Conservation (phyloP, 2,113 vertebrate genomes). For the Dasypus novemcinctus region DNA sequence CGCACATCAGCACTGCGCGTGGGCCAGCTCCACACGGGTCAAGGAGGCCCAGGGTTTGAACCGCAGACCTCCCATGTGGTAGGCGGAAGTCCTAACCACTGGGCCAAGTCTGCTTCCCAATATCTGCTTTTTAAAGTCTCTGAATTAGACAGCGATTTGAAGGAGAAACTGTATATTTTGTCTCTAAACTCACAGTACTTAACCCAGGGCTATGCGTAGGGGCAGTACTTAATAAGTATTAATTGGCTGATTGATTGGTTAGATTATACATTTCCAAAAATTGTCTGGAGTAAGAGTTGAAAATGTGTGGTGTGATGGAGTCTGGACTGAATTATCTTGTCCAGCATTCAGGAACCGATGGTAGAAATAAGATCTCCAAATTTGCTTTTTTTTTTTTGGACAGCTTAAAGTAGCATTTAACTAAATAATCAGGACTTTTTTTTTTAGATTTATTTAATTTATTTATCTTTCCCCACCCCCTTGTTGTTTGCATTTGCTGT, state of each 20-base stretch:
- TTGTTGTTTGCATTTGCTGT: no score
- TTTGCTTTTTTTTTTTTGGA: not conserved
- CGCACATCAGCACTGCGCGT: no score
- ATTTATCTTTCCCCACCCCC: no score
- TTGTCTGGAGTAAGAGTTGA: not conserved
- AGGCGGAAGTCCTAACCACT: no score
- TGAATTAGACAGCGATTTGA: conserved; percentile 14
- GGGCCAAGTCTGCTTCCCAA: no score
- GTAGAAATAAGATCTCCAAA: not conserved
- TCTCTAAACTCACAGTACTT: not conserved
- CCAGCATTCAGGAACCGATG: not conserved
- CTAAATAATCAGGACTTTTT: not conserved
- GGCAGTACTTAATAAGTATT: not conserved
- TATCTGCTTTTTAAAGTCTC: not conserved
- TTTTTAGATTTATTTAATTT: not conserved
- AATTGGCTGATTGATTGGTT: not conserved
- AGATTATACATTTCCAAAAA: not conserved
- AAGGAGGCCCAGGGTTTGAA: no score
- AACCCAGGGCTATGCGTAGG: not conserved
- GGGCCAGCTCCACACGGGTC: no score
- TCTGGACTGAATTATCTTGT: not conserved
- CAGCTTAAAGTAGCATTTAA: not conserved
- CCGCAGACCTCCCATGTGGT: no score
- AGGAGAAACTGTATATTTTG: not conserved
- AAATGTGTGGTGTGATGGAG: not conserved